Conservation (phyloP, 2,888 invertebrate species). For the Lumbricus terrestris region DNA sequence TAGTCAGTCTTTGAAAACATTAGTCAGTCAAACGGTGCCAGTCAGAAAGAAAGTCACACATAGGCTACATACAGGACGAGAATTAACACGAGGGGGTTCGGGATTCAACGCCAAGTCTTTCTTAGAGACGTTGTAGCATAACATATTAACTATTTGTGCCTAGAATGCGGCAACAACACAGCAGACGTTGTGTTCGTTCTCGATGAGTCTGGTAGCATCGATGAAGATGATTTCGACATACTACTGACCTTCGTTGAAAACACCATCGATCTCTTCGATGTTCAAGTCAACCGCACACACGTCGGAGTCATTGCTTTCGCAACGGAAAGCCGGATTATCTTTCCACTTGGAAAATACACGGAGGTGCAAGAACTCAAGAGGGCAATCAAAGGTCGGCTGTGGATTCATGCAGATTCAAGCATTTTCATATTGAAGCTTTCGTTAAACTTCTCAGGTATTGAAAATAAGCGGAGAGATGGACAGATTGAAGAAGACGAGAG, state of each 20-base stretch:
- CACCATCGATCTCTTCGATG: slow-evolving; percentile 10
- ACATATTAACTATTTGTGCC: too few species aligned
- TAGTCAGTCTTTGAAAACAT: too few species aligned
- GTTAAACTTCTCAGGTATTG: neutral
- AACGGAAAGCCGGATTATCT: neutral
- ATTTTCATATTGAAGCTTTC: neutral
- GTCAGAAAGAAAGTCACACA: too few species aligned
- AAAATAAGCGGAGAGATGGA: neutral
- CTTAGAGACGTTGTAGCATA: too few species aligned
- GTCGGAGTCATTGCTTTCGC: slow-evolving; percentile 21
- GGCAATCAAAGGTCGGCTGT: neutral
- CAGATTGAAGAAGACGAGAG: too few species aligned
- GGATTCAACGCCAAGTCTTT: too few species aligned
- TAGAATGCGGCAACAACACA: slow-evolving; percentile 21
- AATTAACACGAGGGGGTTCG: too few species aligned
- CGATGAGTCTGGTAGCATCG: too few species aligned
- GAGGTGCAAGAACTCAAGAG: neutral
- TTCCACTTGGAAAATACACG: neutral
- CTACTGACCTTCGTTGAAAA: slow-evolving; percentile 13
- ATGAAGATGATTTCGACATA: slow-evolving; percentile 13
- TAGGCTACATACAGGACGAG: too few species aligned
- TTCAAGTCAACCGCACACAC: neutral
- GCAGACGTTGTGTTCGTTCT: slow-evolving; percentile 26
- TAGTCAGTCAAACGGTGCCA: too few species aligned
- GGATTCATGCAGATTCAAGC: too few species aligned